These are phyloP conservation scores for Proterorhinus semilunaris DNA, from an alignment of 2,113 vertebrate genomes.

Conservation along the genomic window DNA sequence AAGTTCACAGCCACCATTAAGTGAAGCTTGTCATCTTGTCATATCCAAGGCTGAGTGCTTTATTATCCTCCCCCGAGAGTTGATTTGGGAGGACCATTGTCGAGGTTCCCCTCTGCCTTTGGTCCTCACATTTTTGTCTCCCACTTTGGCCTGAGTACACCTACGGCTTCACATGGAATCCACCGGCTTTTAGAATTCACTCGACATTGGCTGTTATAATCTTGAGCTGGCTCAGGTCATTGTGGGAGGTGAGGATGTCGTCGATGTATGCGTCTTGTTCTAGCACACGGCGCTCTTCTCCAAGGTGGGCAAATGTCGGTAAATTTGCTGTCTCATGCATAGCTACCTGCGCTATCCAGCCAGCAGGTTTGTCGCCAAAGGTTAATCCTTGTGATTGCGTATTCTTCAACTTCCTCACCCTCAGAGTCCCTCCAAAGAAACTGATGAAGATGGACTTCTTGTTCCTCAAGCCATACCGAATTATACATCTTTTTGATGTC, in stretches of 20 bases:
- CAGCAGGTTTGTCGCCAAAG: conserved; percentile 35
- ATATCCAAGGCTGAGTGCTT: not conserved
- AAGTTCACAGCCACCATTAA: not conserved
- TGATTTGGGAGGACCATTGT: not conserved
- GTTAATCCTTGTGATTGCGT: not conserved
- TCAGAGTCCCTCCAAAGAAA: conserved; percentile 1
- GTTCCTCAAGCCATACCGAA: conserved; percentile 31
- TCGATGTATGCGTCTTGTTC: not conserved
- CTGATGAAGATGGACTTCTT: conserved; percentile 22
- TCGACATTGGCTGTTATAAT: not conserved
- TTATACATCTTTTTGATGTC: conserved; percentile 32
- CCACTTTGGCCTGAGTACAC: conserved; percentile 7
- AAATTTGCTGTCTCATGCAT: conserved; percentile 14
- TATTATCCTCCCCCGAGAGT: not conserved
- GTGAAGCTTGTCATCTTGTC: not conserved
- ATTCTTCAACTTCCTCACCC: not conserved
- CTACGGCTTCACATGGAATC: not conserved
- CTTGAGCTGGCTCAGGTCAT: not conserved
- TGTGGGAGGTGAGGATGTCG: not conserved
- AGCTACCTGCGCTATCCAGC: conserved; percentile 33
- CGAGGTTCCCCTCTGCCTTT: not conserved
- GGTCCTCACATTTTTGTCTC: not conserved
- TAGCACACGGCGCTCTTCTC: not conserved
- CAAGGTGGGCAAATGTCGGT: not conserved
- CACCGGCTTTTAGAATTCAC: not conserved